Base-by-base conservation (phyloP, 2,113 vertebrate species). In the Malaclemys terrapin region DNA sequence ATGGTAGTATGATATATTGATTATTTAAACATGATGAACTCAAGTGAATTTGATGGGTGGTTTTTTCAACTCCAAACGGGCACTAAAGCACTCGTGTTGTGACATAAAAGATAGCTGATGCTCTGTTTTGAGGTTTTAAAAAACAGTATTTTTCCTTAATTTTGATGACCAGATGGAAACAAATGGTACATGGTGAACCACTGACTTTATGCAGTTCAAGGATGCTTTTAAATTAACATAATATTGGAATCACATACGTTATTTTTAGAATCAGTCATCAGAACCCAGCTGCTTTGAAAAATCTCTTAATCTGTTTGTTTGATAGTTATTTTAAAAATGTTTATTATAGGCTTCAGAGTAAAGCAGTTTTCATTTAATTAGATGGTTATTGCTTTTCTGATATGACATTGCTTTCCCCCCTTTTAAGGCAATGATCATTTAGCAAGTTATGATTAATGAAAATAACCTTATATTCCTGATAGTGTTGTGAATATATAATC, bases 1-100 rank as follows among this genome's bases (percentile, higher is more conserved):
- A 99, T 31, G 99, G 99, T 99, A 98, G 97, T 65, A 91, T 93
- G 89, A 38, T 11, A 72, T 57, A 20, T 79, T 95, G 75, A 88
- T 95, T 94, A 85, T 84, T 94, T 92, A 76, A 93, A 93, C 16
- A 20, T 42, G 56, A 79, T 80, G 82, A 86, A 72, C 65, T 91
- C 35, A 45, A 91, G 11, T 82, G 59, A 82, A 53, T 88, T 65
- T 59, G 56, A 29, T 85, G 89, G 45, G 80, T 87, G 93, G 57
- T 22, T 42, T 93, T 89, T 93, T 91, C 49, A 2, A 7, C 49
- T 75, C 85, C 54, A 89, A 62, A 10, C n/a, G 69, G 89, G 62
- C 29, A 88, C 49, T 89, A 54, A 35, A 57, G 5, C 62, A 82
- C 72, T 94, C 54, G 62, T 69, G 38, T 85, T n/a, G 10, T 47